Base-by-base conservation (phyloP, 1,140 invertebrate genomes). In the Plodia interpunctella region DNA sequence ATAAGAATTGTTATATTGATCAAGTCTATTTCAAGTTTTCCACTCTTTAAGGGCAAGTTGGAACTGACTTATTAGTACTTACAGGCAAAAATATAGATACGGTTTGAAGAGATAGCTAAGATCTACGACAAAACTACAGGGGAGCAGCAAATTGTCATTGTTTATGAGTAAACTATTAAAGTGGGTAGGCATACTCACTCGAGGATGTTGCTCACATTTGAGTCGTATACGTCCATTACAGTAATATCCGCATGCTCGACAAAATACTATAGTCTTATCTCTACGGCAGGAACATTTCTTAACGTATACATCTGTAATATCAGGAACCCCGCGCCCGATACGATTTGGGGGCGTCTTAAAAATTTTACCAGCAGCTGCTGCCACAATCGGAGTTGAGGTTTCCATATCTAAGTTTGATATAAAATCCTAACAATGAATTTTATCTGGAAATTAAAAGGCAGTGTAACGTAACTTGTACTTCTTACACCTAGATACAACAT, bases 211-310 rank as follows among this genome's bases (percentile, higher is more conserved):
- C 28, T 73, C 64, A 59, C 86, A 88, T 55, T 71, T 75, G 15
- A 87, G 49, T 11, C 82, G 74, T 57, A 86, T 81, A 6, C 86
- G 77, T 30, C 83, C 83, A 58, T 84, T 69, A 53, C 83, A 87
- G 60, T 86, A 83, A 60, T 78, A 88, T 13, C 86, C 86, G 60
- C 86, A 88, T 18, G 81, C 66, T 49, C 83, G 73, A 60, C 86
- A 88, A 58, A 88, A 87, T 5, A 87, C 86, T 13, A 82, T 81
- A 0, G 76, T 78, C 65, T 86, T 88, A 1, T 78, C 79, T 53
- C 86, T 64, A 9, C 65, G 56, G 57, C 86, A 88, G 9, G 77
- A 77, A 73, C 86, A 88, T 69, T 72, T 81, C 35, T 80, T 78
- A 0, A 20, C 72, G 51, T 83, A 84, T 3, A 57, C 57, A 6